These are phyloP conservation scores for Parnassius orleans DNA, from an alignment of 2,888 invertebrate species.

Conservation along the genomic window DNA sequence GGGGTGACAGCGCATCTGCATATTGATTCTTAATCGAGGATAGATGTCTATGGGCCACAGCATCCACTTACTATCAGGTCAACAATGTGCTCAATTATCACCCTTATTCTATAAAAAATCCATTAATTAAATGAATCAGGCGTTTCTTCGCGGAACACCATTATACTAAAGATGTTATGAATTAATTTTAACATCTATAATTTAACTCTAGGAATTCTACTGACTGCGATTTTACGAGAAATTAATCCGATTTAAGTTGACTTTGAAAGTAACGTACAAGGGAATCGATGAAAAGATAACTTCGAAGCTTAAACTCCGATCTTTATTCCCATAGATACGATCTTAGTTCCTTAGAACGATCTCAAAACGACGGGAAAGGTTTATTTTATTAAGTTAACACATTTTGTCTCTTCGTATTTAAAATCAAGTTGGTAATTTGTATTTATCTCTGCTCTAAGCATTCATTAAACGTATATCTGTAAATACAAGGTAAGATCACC, in stretches of 20 bases:
- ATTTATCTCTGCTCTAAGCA: slow-evolving; percentile 33
- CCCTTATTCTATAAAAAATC: no score
- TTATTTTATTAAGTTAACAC: slow-evolving; percentile 27
- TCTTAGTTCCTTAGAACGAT: slow-evolving; percentile 30
- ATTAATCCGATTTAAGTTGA: background rate
- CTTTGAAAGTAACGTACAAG: slow-evolving; percentile 14
- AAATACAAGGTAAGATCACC: slow-evolving; percentile 13
- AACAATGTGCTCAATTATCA: no score
- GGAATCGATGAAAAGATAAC: slow-evolving; percentile 27
- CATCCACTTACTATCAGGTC: no score
- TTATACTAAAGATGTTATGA: no score
- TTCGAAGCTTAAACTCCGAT: slow-evolving; percentile 30
- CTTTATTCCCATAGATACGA: slow-evolving; percentile 32
- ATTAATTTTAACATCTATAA: no score
- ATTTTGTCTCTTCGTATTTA: slow-evolving; percentile 20
- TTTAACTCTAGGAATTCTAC: no score
- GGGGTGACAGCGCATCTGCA: no score
- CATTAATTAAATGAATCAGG: no score
- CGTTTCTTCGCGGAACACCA: no score
- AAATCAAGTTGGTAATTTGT: slow-evolving; percentile 17
- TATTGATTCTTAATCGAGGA: no score
- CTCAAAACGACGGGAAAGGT: slow-evolving; percentile 30
- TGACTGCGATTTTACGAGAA: no score
- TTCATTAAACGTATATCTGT: slow-evolving; percentile 31
- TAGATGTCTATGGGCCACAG: no score